A percentile compares a stretch with the other conserved stretches of the same genome.
Evolutionary conservation across 1,140 invertebrate species (phyloP).

Genomic region (Bombus fervidus): DNA sequence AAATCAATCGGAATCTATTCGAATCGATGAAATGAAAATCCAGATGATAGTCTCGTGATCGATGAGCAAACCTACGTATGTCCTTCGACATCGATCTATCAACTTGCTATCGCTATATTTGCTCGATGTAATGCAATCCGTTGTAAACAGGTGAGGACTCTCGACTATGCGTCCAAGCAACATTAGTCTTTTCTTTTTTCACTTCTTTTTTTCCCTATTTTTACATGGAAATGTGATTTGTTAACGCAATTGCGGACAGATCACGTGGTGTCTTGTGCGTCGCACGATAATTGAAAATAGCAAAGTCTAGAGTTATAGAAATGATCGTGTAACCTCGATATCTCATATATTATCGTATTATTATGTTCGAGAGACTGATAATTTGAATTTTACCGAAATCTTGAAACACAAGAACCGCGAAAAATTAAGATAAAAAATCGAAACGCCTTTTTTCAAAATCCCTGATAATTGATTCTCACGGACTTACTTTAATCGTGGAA

Average conservation of each 20-base stretch:
- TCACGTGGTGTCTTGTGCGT: neutral
- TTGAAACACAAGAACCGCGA: no score
- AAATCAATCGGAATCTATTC: neutral
- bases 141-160: slow-evolving; percentile 45
- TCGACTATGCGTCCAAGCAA: neutral
- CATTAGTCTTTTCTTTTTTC: neutral
- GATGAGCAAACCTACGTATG: slow-evolving; percentile 56
- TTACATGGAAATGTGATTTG: neutral
- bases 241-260: neutral
- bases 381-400: no score
- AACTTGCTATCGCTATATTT: slow-evolving; percentile 26
- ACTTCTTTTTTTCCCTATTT: neutral
- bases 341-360: neutral
- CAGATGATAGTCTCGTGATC: slow-evolving; percentile 31
- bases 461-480: no score
- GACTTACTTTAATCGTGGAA: no score
- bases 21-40: slow-evolving; percentile 53
- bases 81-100: slow-evolving; percentile 62
- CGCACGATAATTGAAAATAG: neutral
- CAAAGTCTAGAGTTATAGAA: neutral
- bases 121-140: slow-evolving; percentile 47
- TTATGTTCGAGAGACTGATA: neutral
- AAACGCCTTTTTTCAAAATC: no score
- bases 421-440: no score
- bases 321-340: neutral